Base-by-base conservation (phyloP, 2,888 invertebrate species). In the Amblyjoppa fuscipennis region DNA sequence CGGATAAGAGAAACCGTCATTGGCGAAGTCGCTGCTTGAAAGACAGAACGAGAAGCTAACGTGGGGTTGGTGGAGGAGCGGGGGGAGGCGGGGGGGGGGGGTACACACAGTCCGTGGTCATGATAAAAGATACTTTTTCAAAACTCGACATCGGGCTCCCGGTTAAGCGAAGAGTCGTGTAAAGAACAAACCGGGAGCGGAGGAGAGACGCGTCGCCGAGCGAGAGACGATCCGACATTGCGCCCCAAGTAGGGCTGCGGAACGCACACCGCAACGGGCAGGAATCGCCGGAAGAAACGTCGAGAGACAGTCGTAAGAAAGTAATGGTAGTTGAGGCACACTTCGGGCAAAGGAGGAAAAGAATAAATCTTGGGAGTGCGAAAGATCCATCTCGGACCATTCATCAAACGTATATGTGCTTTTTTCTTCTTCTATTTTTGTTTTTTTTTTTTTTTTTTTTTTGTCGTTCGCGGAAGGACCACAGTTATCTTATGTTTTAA, bases 81-180 rank as follows among this genome's bases (percentile, higher is more conserved):
- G n/a, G n/a, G n/a, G n/a, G n/a, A n/a, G n/a, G n/a, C n/a, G n/a
- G n/a, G n/a, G 2, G 56, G 56, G 9, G 20, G 20, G n/a, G 56
- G 1, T 2, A 9, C 25, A 56, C 76, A 78, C 66, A 76, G 56
- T 16, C 45, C 51, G 28, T 53, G 13, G 66, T 76, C 76, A 25
- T 53, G 76, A 34, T 51, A 51, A 77, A 68, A 28, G 68, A 77
- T 80, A 76, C 76, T 78, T 83, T 90, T 89, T 89, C 84, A 90
- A 91, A 45, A 89, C 89, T 89, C 80, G 77, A 69, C 71, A 81
- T 68, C 66, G 41, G 87, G 83, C 89, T 89, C 88, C 80, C 86
- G 86, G 88, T 89, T 92, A 89, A 93, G 92, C 90, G 91, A 91
- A 91, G 90, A 92, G 88, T 91, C 91, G 87, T 91, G 91, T 93